These are phyloP conservation scores for Archegozetes longisetosus DNA, from an alignment of 1,140 invertebrate species.

Conservation along the genomic window DNA sequence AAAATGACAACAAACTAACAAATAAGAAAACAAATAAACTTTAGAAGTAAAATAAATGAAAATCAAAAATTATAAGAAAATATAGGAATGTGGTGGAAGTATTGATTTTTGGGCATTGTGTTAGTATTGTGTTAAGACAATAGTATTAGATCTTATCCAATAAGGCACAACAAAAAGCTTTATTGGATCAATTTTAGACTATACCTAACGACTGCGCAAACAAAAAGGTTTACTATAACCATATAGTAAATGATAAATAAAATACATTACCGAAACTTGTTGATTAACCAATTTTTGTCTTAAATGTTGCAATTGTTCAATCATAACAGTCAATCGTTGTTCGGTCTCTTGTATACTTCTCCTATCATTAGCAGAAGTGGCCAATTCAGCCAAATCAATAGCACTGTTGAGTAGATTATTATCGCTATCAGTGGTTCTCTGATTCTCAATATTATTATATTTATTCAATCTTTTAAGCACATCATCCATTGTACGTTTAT, in stretches of 20 bases:
- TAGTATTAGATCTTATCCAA: conserved; percentile 13
- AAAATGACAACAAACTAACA: too few relatives aligned
- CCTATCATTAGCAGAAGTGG: conserved; percentile 2
- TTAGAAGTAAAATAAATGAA: too few relatives aligned
- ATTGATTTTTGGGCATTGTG: conserved; percentile 1
- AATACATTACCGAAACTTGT: conserved; percentile 27
- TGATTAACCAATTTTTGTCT: conserved; percentile 55
- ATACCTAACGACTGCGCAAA: background rate
- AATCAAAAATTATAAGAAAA: too few relatives aligned
- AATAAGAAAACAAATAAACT: too few relatives aligned
- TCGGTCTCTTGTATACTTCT: conserved; percentile 56
- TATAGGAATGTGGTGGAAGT: too few relatives aligned
- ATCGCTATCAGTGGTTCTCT: background rate
- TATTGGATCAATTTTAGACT: conserved; percentile 6
- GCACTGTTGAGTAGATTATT: background rate
- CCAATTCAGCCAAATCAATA: background rate
- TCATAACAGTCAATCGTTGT: conserved; percentile 59
- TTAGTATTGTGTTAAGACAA: conserved; percentile 11
- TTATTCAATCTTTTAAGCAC: conserved; percentile 11
- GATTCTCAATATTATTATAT: background rate
- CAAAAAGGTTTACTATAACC: too few relatives aligned
- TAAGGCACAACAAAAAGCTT: conserved; percentile 6
- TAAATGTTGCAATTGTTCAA: conserved; percentile 58
- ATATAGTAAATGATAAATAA: too few relatives aligned
- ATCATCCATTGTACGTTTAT: conserved; percentile 7